A percentile compares a stretch with the other conserved stretches of the same genome.
phyloP scores from a whole-genome alignment of 2,797 vertebrate species.

The Halcyon badia region DNA sequence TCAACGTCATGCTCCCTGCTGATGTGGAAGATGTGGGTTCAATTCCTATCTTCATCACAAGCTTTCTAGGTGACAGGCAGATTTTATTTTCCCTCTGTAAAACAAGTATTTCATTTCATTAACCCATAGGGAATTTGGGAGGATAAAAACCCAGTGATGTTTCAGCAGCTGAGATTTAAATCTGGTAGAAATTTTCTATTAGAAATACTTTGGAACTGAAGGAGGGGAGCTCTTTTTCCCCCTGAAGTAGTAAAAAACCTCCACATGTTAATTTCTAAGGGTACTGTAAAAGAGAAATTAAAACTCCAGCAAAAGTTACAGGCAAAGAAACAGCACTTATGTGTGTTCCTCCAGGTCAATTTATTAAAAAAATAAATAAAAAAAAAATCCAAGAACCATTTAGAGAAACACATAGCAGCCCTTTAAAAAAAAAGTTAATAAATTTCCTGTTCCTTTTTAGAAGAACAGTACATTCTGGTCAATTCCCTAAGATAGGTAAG shows the following conservation, averaged over 20 bases:
- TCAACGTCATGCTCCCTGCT: rapidly evolving
- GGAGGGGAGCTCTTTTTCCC: background rate
- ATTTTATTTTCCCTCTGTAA: background rate
- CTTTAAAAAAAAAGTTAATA: background rate
- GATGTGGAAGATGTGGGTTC: background rate
- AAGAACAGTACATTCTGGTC: background rate
- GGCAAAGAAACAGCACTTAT: background rate
- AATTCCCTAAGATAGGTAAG: background rate
- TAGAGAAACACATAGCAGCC: background rate
- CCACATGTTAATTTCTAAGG: background rate
- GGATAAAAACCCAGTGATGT: background rate
- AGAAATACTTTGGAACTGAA: background rate
- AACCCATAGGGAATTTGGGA: background rate
- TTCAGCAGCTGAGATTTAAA: background rate
- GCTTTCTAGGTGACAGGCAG: background rate
- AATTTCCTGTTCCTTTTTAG: background rate
- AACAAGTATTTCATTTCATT: background rate
- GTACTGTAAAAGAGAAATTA: background rate
- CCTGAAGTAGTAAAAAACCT: background rate
- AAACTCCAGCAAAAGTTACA: background rate
- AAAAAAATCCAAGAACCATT: background rate
- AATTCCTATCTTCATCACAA: background rate
- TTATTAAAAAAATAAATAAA: background rate
- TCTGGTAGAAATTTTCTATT: background rate
- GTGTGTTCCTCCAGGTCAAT: background rate